Evolutionary conservation across 2,888 invertebrate species (phyloP).

Genomic region (Pyrrhia umbra): DNA sequence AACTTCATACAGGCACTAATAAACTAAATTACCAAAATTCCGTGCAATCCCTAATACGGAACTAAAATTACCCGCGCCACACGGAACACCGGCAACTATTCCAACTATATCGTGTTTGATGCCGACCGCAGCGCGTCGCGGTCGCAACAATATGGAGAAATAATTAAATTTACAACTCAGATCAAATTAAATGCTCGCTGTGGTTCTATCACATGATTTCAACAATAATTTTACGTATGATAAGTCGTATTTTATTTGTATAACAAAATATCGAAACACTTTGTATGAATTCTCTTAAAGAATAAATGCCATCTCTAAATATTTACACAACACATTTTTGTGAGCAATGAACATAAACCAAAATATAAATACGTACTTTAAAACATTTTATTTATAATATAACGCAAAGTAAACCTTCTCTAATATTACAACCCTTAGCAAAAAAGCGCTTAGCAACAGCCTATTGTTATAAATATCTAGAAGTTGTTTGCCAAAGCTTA

Average conservation of each 20-base stretch:
- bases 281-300: too few relatives aligned
- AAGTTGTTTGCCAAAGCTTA: background rate
- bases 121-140: constrained; percentile 33
- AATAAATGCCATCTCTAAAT: too few relatives aligned
- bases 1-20: constrained; percentile 5
- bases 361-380: too few relatives aligned
- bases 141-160: constrained; percentile 17
- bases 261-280: too few relatives aligned
- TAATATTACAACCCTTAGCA: too few relatives aligned
- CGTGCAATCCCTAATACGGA: background rate
- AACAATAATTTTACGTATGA: background rate
- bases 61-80: background rate
- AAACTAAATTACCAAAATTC: background rate
- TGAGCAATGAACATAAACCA: too few relatives aligned
- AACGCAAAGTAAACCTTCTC: too few relatives aligned
- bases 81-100: background rate
- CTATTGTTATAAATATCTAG: background rate
- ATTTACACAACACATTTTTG: too few relatives aligned
- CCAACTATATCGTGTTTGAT: constrained; percentile 10
- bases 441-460: background rate
- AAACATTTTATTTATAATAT: too few relatives aligned
- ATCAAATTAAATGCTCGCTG: constrained; percentile 42
- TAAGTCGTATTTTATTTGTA: background rate
- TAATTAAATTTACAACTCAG: constrained; percentile 42
- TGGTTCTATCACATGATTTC: constrained; percentile 4